These are phyloP conservation scores for Phalangium opilio DNA, from an alignment of 2,888 invertebrate species.

Conservation along the genomic window DNA sequence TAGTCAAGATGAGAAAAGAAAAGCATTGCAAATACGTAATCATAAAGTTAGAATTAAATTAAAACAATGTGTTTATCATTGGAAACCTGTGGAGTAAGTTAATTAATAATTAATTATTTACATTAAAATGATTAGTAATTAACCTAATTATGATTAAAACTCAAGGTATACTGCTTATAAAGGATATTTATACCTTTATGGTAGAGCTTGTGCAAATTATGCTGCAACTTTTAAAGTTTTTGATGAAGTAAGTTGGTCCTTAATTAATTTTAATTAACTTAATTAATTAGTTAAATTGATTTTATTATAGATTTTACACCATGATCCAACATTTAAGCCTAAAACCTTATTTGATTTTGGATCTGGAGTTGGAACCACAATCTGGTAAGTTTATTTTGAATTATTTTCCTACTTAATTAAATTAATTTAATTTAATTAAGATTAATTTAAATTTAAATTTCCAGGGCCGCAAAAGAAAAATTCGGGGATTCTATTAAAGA, in stretches of 20 bases:
- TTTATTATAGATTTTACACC: constrained; percentile 37
- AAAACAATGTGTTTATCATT: constrained; percentile 48
- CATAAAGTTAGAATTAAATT: constrained; percentile 41
- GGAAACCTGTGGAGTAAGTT: constrained; percentile 47
- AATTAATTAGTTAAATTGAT: constrained; percentile 1
- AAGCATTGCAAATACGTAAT: constrained; percentile 32
- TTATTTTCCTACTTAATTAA: neutral
- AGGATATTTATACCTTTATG: constrained; percentile 51
- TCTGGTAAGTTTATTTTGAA: constrained; percentile 45
- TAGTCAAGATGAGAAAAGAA: no score
- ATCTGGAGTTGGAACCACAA: constrained; percentile 70
- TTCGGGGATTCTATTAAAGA: constrained; percentile 62
- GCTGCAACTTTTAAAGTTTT: constrained; percentile 52
- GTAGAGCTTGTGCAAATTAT: constrained; percentile 57
- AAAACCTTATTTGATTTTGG: constrained; percentile 74
- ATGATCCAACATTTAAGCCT: constrained; percentile 53
- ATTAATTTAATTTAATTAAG: no score
- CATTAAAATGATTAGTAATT: neutral
- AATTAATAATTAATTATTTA: neutral
- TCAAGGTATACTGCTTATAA: constrained; percentile 47
- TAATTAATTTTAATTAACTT: neutral
- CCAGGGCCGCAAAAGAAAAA: constrained; percentile 50
- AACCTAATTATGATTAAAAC: no score
- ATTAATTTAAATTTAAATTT: constrained; percentile 1
- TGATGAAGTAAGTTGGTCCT: constrained; percentile 41